phyloP scores from a whole-genome alignment of 2,888 invertebrate genomes.

The Sphaerophoria rueppellii region DNA sequence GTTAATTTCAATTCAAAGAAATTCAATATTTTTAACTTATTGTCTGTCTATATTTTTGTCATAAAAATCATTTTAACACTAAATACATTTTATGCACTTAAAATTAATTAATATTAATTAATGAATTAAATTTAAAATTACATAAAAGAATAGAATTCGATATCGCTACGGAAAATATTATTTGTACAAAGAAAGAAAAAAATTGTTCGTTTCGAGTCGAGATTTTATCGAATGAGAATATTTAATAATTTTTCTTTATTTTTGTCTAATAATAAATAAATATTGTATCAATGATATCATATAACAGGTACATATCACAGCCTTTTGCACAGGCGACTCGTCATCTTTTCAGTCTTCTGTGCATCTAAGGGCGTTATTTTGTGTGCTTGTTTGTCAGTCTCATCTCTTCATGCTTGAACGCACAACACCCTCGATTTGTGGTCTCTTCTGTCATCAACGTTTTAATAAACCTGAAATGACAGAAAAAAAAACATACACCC shows the following conservation, averaged over 20 bases:
- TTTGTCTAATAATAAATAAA: constrained; percentile 57
- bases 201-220: constrained; percentile 3
- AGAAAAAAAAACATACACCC: not conserved
- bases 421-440: constrained; percentile 35
- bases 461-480: constrained; percentile 59
- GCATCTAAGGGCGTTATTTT: constrained; percentile 42
- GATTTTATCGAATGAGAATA: constrained; percentile 9
- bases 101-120: not conserved
- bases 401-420: constrained; percentile 25
- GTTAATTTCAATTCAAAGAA: constrained; percentile 19
- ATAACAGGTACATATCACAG: constrained; percentile 81
- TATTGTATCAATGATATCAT: constrained; percentile 65
- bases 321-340: constrained; percentile 77
- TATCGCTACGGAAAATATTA: constrained; percentile 10
- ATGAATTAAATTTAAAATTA: not conserved
- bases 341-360: constrained; percentile 25
- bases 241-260: not conserved
- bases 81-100: constrained; percentile 8
- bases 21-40: not conserved
- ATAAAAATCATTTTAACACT: constrained; percentile 1
- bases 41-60: not conserved
- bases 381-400: constrained; percentile 56
- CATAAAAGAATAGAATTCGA: constrained; percentile 4
- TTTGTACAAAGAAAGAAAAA: constrained; percentile 31
- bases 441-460: not conserved